Evolutionary conservation across 1,140 invertebrate species (phyloP).

Genomic region (Phymorhynchus buccinoides): DNA sequence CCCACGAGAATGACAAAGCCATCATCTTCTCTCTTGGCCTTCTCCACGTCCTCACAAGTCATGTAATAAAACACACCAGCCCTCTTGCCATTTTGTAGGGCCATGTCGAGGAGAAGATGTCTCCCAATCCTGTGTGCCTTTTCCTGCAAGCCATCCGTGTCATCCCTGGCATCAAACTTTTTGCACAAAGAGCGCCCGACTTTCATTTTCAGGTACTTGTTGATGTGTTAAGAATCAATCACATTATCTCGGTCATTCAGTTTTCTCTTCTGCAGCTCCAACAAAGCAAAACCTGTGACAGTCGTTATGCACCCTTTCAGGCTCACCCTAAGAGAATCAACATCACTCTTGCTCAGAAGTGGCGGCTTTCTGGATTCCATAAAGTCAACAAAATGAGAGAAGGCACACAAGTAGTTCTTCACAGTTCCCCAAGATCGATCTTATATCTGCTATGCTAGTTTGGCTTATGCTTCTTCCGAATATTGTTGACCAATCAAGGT

Average conservation of each 20-base stretch:
- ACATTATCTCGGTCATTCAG: slow-evolving; percentile 4
- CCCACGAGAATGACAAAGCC: background rate
- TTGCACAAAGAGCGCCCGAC: background rate
- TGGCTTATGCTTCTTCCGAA: no score
- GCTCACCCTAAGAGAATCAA: background rate
- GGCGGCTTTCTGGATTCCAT: background rate
- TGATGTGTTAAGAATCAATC: background rate
- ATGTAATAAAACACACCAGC: background rate
- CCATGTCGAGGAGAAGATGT: background rate
- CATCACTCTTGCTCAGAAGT: background rate
- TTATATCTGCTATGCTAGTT: no score
- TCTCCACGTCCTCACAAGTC: background rate
- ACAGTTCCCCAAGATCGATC: no score
- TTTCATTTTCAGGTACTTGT: background rate
- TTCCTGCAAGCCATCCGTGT: background rate
- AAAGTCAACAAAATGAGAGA: background rate
- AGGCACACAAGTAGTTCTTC: slow-evolving; percentile 7
- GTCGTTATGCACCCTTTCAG: background rate
- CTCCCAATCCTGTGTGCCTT: slow-evolving; percentile 8
- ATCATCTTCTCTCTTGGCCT: background rate
- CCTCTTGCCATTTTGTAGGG: slow-evolving; percentile 18
- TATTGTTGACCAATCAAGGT: no score
- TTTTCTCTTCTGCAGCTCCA: slow-evolving; percentile 17
- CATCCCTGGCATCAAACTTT: background rate
- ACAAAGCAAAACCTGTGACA: background rate